Conservation (phyloP, 2,113 vertebrate genomes). For the Psilopsiagon aymara region DNA sequence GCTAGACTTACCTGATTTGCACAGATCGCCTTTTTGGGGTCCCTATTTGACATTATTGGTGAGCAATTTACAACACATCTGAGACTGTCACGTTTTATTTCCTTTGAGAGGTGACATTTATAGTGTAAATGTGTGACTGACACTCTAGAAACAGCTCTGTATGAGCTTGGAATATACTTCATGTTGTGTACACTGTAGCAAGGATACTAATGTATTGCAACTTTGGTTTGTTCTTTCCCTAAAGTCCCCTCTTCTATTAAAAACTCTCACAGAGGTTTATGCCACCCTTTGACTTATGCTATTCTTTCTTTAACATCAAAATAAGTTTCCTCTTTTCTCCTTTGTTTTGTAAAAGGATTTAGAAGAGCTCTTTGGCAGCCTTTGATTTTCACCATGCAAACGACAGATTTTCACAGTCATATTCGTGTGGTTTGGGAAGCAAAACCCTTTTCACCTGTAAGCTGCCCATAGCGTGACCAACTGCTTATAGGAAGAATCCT, state of each 20-base stretch:
- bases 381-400: neutral
- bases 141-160: neutral
- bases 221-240: neutral
- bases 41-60: neutral
- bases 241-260: neutral
- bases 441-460: neutral
- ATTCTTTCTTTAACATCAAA: neutral
- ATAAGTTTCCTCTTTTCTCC: neutral
- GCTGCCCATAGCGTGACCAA: neutral
- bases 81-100: slow-evolving; percentile 3
- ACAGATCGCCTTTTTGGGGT: neutral
- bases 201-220: neutral
- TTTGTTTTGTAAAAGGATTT: neutral
- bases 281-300: neutral
- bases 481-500: neutral
- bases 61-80: neutral
- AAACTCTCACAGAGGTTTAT: neutral
- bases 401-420: neutral
- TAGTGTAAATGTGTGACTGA: neutral
- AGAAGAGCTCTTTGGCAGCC: neutral
- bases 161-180: neutral
- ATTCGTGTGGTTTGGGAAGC: neutral
- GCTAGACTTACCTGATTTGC: neutral
- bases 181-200: neutral
- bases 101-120: slow-evolving; percentile 6